A percentile compares a stretch with the other conserved stretches of the same genome.
Evolutionary conservation across 2,888 invertebrate genomes (phyloP).

Genomic region (Chrysotoxum bicinctum): DNA sequence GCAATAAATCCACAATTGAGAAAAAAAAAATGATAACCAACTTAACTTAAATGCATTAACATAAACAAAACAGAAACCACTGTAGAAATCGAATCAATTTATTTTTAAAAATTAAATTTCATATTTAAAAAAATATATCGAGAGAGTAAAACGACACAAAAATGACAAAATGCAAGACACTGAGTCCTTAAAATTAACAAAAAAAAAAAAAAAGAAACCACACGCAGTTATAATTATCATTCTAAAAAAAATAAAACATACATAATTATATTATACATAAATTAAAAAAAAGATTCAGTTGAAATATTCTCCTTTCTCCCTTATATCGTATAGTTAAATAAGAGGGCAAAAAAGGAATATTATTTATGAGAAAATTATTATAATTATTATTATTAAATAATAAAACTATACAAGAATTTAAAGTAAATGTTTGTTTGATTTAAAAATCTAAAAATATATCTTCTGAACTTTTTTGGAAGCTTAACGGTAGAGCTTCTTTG

Average conservation of each 20-base stretch:
- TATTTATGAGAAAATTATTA: constrained; percentile 62
- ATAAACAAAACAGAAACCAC: not conserved
- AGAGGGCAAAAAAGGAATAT: constrained; percentile 38
- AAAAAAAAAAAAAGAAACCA: constrained; percentile 36
- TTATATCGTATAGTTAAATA: constrained; percentile 41
- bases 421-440: constrained; percentile 35
- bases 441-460: not conserved
- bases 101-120: constrained; percentile 29
- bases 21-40: not conserved
- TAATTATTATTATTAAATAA: constrained; percentile 60
- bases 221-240: constrained; percentile 58
- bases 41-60: not conserved
- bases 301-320: constrained; percentile 55
- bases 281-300: constrained; percentile 31
- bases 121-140: constrained; percentile 16
- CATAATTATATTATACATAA: constrained; percentile 11
- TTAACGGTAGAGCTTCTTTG: too few species aligned
- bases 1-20: not conserved
- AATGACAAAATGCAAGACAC: constrained; percentile 16
- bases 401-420: constrained; percentile 66
- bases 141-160: constrained; percentile 24
- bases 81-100: not conserved
- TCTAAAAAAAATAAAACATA: constrained; percentile 8
- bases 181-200: constrained; percentile 43
- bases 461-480: too few species aligned